phyloP scores from a whole-genome alignment of 1,140 invertebrate species.

The Aphidius gifuensis region DNA sequence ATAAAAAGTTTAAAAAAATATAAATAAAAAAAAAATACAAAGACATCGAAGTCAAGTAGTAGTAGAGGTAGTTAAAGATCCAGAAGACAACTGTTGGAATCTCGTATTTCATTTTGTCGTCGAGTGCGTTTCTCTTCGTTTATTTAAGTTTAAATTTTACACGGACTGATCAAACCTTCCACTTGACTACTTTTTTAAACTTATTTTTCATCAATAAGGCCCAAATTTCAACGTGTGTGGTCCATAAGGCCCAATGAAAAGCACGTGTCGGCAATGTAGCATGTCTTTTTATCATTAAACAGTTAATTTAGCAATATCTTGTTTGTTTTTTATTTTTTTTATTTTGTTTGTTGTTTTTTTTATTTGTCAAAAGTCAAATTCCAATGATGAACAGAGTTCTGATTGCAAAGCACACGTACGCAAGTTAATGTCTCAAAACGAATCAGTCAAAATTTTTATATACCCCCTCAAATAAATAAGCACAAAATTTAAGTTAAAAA shows the following conservation, averaged over 20 bases:
- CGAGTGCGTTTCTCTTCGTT: not conserved
- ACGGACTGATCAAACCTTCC: conserved; percentile 7
- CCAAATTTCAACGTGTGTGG: conserved; percentile 40
- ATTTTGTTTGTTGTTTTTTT: too few relatives aligned
- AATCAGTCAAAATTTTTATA: not conserved
- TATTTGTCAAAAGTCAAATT: not conserved
- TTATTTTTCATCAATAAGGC: too few relatives aligned
- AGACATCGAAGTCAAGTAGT: not conserved
- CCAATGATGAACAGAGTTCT: not conserved
- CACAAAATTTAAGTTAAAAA: not conserved
- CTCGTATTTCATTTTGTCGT: conserved; percentile 28
- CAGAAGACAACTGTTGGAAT: conserved; percentile 14
- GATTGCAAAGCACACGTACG: not conserved
- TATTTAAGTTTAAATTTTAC: not conserved
- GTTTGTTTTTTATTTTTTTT: not conserved
- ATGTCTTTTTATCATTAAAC: conserved; percentile 36
- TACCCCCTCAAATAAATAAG: too few relatives aligned
- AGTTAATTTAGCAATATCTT: conserved; percentile 27
- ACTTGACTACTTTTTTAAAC: too few relatives aligned
- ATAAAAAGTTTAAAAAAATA: too few relatives aligned
- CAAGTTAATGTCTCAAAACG: not conserved
- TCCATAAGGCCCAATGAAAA: conserved; percentile 26
- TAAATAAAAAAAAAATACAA: not conserved
- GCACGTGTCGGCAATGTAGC: conserved; percentile 39
- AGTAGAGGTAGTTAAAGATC: not conserved